A percentile compares a stretch with the other conserved stretches of the same genome.
These are phyloP conservation scores for Calycopis cecrops DNA, from an alignment of 1,140 invertebrate genomes.

Conservation along the genomic window DNA sequence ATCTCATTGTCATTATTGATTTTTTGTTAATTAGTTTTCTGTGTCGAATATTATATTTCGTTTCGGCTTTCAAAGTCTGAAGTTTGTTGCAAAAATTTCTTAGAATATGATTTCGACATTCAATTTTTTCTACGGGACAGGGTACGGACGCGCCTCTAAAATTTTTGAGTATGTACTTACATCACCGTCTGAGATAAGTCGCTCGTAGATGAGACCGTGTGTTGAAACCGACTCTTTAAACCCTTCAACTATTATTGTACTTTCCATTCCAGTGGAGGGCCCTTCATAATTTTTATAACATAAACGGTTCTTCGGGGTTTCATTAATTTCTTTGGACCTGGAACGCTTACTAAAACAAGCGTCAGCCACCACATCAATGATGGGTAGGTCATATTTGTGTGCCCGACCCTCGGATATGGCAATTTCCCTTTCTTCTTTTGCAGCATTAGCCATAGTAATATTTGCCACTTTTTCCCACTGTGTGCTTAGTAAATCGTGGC, in stretches of 20 bases:
- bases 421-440: not conserved
- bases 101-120: constrained; percentile 45
- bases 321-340: constrained; percentile 20
- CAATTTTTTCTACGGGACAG: constrained; percentile 32
- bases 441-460: not conserved
- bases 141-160: constrained; percentile 32
- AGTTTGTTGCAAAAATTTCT: constrained; percentile 34
- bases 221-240: constrained; percentile 38
- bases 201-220: not conserved
- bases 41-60: not conserved
- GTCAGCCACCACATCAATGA: not conserved
- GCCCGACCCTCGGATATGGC: not conserved
- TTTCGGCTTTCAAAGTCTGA: constrained; percentile 3
- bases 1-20: not conserved
- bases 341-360: not conserved
- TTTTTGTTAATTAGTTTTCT: not conserved
- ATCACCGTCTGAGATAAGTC: constrained; percentile 42
- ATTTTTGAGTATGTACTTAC: constrained; percentile 38
- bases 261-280: constrained; percentile 51
- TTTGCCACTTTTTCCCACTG: not conserved
- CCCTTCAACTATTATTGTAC: constrained; percentile 45
- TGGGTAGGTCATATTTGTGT: not conserved
- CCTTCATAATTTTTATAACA: constrained; percentile 40
- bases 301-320: constrained; percentile 22
- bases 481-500: not conserved